Base-by-base conservation (phyloP, 2,113 vertebrate genomes). In the Eublepharis macularius region DNA sequence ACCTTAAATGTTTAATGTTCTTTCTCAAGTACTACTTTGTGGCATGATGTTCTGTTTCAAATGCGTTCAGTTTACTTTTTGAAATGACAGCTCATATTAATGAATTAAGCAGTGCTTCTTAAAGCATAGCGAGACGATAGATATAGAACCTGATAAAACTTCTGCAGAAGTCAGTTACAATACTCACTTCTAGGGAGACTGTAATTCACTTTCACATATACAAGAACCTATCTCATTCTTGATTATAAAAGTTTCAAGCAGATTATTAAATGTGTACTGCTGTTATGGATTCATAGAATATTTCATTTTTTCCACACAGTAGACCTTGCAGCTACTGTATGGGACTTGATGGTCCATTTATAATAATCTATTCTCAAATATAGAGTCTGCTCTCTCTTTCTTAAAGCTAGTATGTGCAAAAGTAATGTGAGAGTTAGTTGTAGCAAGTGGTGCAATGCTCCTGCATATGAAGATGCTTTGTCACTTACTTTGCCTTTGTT, bases 21-120 rank as follows among this genome's bases (percentile, higher is more conserved):
- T 88, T 76, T 92, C 94, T 93, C 88, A 90, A 90, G 76, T 81
- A 65, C 39, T 90, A 47, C 75, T 85, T 94, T 92, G 72, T 92
- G 77, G 24, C 83, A 87, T 89, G 89, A 32, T 89, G 76, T 79
- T 68, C 24, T 90, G 77, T 86, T 91, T 84, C 88, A 90, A 88
- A 87, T 87, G 19, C 77, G 26, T 82, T 87, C 82, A 74, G 77
- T 43, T 82, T 43, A 84, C 88, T 89, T 90, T 72, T 36, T 90
- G 79, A 93, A 90, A 89, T 88, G 82, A 81, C 49, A 87, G 84
- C 45, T 65, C 12, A 1, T 89, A 81, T 74, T 89, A 87, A 91
- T 89, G 78, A 90, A 90, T 88, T 79, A 91, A 85, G 84, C 45
- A 86, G 89, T 82, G 26, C 60, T 92, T 92, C 82, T 26, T 89